Conservation (phyloP, 2,888 invertebrate species). For the Tortrix viridana region DNA sequence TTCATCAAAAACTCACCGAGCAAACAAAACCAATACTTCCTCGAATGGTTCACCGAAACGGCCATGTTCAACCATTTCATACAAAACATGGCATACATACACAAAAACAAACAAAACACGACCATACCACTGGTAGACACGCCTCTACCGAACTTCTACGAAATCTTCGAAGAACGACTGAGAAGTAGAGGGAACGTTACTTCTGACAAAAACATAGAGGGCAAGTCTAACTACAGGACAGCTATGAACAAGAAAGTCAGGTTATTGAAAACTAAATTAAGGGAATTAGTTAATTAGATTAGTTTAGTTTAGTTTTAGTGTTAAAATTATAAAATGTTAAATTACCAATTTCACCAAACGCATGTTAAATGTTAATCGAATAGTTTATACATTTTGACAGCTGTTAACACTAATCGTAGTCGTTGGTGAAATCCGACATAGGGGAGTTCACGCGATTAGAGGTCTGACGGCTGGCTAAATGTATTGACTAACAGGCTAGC, state of each 20-base stretch:
- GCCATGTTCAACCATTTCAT: constrained; percentile 93
- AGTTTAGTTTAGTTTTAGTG: not conserved
- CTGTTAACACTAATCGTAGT: no score
- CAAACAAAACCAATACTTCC: constrained; percentile 88
- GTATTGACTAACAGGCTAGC: no score
- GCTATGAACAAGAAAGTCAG: constrained; percentile 75
- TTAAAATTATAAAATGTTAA: not conserved
- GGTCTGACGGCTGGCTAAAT: no score
- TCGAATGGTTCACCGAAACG: constrained; percentile 95
- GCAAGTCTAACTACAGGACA: constrained; percentile 68
- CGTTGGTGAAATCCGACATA: no score
- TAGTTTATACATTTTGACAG: no score
- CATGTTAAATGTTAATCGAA: no score
- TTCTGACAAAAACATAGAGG: constrained; percentile 50
- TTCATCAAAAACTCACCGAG: constrained; percentile 87
- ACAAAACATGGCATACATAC: constrained; percentile 74
- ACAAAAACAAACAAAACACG: constrained; percentile 43
- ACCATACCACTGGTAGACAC: constrained; percentile 61
- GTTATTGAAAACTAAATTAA: constrained; percentile 69
- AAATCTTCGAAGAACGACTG: constrained; percentile 68
- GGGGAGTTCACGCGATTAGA: no score
- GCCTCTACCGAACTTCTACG: constrained; percentile 73
- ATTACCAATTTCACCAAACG: no score
- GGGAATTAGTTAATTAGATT: constrained; percentile 68
- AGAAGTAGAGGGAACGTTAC: constrained; percentile 50